phyloP scores from a whole-genome alignment of 2,888 invertebrate species.

The Dendrolimus pini region DNA sequence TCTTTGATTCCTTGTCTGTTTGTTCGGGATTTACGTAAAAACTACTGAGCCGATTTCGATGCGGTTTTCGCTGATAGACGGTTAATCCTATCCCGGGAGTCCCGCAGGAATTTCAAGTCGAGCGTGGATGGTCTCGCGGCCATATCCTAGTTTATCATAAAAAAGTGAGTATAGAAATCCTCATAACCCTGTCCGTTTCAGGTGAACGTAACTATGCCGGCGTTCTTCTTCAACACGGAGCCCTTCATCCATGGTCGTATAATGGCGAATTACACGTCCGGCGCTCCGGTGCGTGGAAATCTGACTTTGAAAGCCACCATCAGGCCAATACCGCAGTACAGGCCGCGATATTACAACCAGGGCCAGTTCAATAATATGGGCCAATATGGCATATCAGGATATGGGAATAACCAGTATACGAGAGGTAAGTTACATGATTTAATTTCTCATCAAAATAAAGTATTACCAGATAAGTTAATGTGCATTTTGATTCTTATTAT shows the following conservation, averaged over 20 bases:
- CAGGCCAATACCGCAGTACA: constrained; percentile 80
- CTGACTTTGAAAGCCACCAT: constrained; percentile 89
- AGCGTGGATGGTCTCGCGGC: no score
- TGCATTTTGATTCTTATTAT: no score
- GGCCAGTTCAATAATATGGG: constrained; percentile 71
- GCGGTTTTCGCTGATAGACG: no score
- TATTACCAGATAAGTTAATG: neutral
- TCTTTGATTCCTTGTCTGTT: no score
- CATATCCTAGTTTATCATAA: no score
- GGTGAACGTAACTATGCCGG: constrained; percentile 97
- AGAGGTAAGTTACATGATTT: constrained; percentile 33
- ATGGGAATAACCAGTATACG: constrained; percentile 49
- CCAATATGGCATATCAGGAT: constrained; percentile 43
- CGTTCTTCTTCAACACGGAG: constrained; percentile 94
- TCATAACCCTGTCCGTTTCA: constrained; percentile 21
- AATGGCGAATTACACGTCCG: constrained; percentile 97
- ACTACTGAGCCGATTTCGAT: no score
- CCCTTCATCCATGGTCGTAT: constrained; percentile 89
- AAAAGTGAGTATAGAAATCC: no score
- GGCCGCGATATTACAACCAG: constrained; percentile 57
- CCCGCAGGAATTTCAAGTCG: no score
- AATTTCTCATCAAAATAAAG: neutral
- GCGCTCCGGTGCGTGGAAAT: constrained; percentile 93
- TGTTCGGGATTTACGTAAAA: no score
- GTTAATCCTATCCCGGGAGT: no score